Base-by-base conservation (phyloP, 2,888 invertebrate species). In the Drosophila melanocephala region DNA sequence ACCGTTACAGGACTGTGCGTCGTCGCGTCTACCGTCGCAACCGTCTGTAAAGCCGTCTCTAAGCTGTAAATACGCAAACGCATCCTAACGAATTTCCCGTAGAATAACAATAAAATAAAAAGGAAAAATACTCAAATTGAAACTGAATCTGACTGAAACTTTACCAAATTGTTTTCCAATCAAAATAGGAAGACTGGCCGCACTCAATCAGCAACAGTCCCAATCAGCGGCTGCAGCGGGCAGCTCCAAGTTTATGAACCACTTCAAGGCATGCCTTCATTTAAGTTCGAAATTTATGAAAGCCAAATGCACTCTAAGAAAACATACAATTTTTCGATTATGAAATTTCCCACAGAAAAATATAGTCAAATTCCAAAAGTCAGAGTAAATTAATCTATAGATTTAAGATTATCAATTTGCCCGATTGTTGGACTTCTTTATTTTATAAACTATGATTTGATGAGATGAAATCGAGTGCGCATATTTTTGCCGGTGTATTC, bases 1-100 rank as follows among this genome's bases (percentile, higher is more conserved):
- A 91, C 79, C 92, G 79, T 62, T 92, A 91, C 81, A 87, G 84
- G 82, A 79, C 92, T 63, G 91, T 90, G 35, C 92, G 91, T 60
- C 92, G 92, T 77, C 81, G 81, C 65, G 91, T 91, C 76, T 87
- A 81, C 86, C 92, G 91, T 78, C 81, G 83, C 79, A 78, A 82
- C 66, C 91, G 90, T 72, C 52, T 81, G 60, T 85, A 85, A 81
- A 57, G 28, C 53, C 19, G n/a, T 33, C 81, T 66, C 81, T 63
- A 84, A 84, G 50, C 68, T 64, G n/a, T n/a, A n/a, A n/a, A n/a
- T 42, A n/a, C 6, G 6, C 35, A n/a, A 69, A 53, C 35, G 35
- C 35, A 30, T 71, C 72, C 73, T 70, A 79, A 77, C 75, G 86
- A 88, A 87, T 77, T 74, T 89, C 76, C 84, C 62, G 52, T 70